These are phyloP conservation scores for Benthosema pterotum DNA, from an alignment of 2,797 vertebrate species.

Conservation along the genomic window DNA sequence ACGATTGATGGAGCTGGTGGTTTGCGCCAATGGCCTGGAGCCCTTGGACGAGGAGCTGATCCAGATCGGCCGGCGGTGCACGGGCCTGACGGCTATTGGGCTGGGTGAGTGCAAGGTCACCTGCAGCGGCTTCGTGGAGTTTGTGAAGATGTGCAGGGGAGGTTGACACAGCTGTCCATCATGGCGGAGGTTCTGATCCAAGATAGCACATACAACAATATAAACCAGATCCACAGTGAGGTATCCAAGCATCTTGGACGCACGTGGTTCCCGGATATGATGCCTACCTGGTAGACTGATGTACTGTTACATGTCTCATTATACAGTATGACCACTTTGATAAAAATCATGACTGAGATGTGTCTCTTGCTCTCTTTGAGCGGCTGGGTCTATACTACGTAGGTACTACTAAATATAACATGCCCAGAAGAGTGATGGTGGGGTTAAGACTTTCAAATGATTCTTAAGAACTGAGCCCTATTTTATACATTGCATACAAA, in stretches of 20 bases:
- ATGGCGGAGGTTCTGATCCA: constrained; percentile 99
- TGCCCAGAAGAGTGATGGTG: too few species aligned
- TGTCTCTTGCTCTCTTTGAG: too few species aligned
- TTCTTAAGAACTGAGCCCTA: too few species aligned
- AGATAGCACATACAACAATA: constrained; percentile 89
- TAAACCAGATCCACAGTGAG: constrained; percentile 98
- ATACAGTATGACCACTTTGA: too few species aligned
- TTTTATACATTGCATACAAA: too few species aligned
- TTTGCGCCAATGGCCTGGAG: constrained; percentile 94
- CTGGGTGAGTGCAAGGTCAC: constrained; percentile 98
- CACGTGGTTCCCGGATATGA: constrained; percentile 99
- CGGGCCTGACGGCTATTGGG: constrained; percentile 93
- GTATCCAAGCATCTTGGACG: constrained; percentile 97
- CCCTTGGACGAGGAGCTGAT: constrained; percentile 97
- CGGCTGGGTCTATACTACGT: too few species aligned
- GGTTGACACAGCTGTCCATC: constrained; percentile 95
- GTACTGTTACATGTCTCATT: too few species aligned
- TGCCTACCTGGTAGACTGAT: constrained; percentile 91
- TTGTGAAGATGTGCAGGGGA: constrained; percentile 97
- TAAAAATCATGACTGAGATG: too few species aligned
- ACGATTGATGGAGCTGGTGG: constrained; percentile 94
- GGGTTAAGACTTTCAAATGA: too few species aligned
- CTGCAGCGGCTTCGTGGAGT: constrained; percentile 97
- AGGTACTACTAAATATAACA: too few species aligned
- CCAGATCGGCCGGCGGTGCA: constrained; percentile 94